A percentile compares a stretch with the other conserved stretches of the same genome.
These are phyloP conservation scores for Ceratitis capitata DNA, from an alignment of 1,140 invertebrate genomes.

Conservation along the genomic window DNA sequence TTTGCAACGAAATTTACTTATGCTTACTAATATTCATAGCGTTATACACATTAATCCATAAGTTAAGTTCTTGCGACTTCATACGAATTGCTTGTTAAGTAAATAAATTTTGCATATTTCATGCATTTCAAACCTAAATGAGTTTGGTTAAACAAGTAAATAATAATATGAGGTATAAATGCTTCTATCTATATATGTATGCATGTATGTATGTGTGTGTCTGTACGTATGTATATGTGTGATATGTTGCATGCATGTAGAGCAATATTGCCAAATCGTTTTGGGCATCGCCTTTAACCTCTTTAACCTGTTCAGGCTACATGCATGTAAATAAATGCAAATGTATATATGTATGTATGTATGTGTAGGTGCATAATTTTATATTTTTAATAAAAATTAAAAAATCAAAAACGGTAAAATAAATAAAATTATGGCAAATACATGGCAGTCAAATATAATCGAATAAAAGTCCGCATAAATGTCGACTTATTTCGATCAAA, in stretches of 20 bases:
- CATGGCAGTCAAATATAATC: neutral
- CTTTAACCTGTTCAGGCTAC: conserved; percentile 20
- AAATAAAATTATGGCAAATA: neutral
- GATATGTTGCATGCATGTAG: neutral
- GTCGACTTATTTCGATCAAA: conserved; percentile 13
- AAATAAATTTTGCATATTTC: neutral
- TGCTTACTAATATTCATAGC: neutral
- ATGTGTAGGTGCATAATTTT: neutral
- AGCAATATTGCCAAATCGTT: neutral
- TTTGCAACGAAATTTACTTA: neutral
- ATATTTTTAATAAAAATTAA: neutral
- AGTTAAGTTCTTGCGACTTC: neutral
- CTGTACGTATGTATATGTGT: neutral
- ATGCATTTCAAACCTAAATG: neutral
- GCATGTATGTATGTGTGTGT: neutral
- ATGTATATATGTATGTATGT: neutral
- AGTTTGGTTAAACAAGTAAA: neutral
- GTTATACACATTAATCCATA: neutral
- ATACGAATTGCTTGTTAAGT: neutral
- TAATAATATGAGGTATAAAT: too few species aligned
- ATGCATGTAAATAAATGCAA: conserved; percentile 11
- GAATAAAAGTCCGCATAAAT: neutral
- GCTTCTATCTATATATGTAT: too few species aligned
- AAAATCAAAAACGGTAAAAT: neutral
- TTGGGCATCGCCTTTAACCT: conserved; percentile 30